Evolutionary conservation across 2,888 invertebrate genomes (phyloP).

Genomic region (Gymnocheta viridis): DNA sequence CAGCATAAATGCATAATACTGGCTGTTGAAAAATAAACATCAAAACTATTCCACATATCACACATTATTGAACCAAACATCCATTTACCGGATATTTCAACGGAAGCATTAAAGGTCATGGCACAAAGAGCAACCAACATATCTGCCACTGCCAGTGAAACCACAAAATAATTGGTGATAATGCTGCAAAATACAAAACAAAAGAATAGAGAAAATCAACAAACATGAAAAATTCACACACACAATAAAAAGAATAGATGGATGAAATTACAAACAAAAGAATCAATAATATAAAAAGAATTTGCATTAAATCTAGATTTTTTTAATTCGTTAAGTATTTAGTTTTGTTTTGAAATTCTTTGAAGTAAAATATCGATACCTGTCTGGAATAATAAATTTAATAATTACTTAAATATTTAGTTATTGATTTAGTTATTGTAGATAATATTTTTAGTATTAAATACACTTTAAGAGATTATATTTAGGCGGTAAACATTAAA

Average conservation of each 20-base stretch:
- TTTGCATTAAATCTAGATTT: neutral
- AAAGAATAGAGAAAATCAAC: constrained; percentile 24
- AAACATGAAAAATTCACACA: constrained; percentile 2
- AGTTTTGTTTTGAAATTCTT: too few relatives aligned
- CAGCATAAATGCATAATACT: constrained; percentile 96
- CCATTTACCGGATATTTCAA: constrained; percentile 93
- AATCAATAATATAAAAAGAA: neutral
- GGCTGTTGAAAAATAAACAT: constrained; percentile 96
- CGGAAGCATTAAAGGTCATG: constrained; percentile 95
- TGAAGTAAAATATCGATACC: too few relatives aligned
- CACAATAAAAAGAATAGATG: neutral
- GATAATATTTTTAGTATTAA: neutral
- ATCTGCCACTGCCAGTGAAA: constrained; percentile 96
- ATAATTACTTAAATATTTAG: too few relatives aligned
- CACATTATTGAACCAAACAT: constrained; percentile 94
- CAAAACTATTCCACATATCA: constrained; percentile 96
- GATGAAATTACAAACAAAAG: neutral
- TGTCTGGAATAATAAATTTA: too few relatives aligned
- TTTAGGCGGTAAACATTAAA: neutral
- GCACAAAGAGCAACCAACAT: constrained; percentile 95
- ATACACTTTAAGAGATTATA: neutral
- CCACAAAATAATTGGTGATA: constrained; percentile 97
- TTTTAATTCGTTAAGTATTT: too few relatives aligned
- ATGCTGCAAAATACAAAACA: constrained; percentile 83
- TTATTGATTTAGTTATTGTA: neutral